Percentiles rank a stretch among this genome's conserved stretches.
Evolutionary conservation across 2,888 invertebrate species (phyloP).

Genomic region (Nephrotoma flavescens): DNA sequence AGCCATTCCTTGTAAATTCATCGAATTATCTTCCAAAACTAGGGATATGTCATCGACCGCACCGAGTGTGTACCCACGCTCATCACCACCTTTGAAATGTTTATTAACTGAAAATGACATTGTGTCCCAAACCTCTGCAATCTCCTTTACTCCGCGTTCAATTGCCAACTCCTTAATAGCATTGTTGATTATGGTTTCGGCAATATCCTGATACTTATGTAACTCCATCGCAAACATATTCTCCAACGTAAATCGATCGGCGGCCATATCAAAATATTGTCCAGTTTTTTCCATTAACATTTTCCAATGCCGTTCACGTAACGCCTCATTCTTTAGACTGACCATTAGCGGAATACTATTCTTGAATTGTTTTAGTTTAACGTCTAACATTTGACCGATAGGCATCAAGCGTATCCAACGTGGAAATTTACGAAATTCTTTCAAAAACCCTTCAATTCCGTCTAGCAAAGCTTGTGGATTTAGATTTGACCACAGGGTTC

Average conservation of each 20-base stretch:
- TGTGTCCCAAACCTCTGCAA: slow-evolving; percentile 57
- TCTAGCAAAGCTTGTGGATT: slow-evolving; percentile 73
- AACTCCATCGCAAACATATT: slow-evolving; percentile 90
- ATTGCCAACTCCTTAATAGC: slow-evolving; percentile 86
- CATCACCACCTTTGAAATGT: slow-evolving; percentile 57
- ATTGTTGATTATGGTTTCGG: slow-evolving; percentile 72
- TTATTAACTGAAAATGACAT: slow-evolving; percentile 48
- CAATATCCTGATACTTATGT: slow-evolving; percentile 67
- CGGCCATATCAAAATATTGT: slow-evolving; percentile 70
- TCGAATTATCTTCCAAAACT: slow-evolving; percentile 73
- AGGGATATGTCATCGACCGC: slow-evolving; percentile 70
- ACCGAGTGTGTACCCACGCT: slow-evolving; percentile 66
- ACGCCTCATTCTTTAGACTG: slow-evolving; percentile 78
- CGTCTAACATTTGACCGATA: slow-evolving; percentile 54
- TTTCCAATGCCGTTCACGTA: slow-evolving; percentile 82
- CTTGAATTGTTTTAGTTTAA: slow-evolving; percentile 81
- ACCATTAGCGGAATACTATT: slow-evolving; percentile 79
- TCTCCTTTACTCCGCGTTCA: slow-evolving; percentile 72
- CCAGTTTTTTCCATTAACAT: slow-evolving; percentile 75
- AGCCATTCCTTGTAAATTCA: slow-evolving; percentile 84
- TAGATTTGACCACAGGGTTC: slow-evolving; percentile 75
- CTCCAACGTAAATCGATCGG: slow-evolving; percentile 77
- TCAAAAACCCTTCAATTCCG: slow-evolving; percentile 73
- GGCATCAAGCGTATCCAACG: slow-evolving; percentile 38
- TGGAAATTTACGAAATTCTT: slow-evolving; percentile 61